Conservation (phyloP, 2,113 vertebrate genomes). For the Willisornis vidua region DNA sequence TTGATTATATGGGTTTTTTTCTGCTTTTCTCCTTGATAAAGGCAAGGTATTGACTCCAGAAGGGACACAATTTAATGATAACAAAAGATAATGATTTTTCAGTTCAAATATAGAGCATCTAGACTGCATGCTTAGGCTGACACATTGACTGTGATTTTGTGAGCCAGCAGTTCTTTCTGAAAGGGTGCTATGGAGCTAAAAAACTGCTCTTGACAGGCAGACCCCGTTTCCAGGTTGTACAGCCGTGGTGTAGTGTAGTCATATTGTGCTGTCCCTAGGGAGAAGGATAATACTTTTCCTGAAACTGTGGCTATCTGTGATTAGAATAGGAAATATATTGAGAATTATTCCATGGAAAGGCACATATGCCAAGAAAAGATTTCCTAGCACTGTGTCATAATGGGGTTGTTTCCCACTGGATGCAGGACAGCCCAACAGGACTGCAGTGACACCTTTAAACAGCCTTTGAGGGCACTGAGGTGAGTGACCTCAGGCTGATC, state of each 20-base stretch:
- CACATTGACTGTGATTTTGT: neutral
- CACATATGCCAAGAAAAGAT: neutral
- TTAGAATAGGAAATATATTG: fast-evolving
- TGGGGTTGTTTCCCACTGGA: neutral
- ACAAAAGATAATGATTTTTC: neutral
- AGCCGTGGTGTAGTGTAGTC: neutral
- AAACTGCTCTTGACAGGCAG: neutral
- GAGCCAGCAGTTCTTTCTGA: neutral
- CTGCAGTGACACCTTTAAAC: neutral
- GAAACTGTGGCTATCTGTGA: neutral
- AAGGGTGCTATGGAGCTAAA: neutral
- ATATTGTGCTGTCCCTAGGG: neutral
- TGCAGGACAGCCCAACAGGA: neutral
- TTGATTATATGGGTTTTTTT: conserved; percentile 31
- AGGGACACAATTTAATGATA: neutral
- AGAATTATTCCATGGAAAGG: neutral
- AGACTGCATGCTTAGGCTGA: neutral
- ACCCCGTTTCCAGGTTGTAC: neutral
- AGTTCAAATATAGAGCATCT: neutral
- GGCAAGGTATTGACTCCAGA: neutral
- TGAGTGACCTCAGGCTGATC: fast-evolving
- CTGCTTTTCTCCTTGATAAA: conserved; percentile 16
- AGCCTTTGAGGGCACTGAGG: neutral
- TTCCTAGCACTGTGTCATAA: neutral
- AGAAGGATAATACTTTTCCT: neutral